These are phyloP conservation scores for Acyrthosiphon pisum DNA, from an alignment of 1,140 invertebrate species.

Conservation along the genomic window DNA sequence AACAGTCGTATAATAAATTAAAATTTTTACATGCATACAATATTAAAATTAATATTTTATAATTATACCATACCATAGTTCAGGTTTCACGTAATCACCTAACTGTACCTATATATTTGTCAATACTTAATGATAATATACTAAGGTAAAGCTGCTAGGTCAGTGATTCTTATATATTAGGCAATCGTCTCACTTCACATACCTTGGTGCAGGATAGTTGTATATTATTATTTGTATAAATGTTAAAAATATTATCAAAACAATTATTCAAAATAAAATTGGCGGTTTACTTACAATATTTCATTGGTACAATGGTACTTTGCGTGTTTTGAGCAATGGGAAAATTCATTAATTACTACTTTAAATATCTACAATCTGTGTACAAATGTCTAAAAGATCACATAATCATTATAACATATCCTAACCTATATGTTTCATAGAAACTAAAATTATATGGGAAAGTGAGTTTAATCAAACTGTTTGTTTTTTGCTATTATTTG, in stretches of 20 bases:
- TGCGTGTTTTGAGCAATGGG: background rate
- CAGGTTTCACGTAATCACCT: background rate
- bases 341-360: background rate
- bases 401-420: background rate
- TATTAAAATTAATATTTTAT: constrained; percentile 1
- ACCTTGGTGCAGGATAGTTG: background rate
- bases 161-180: background rate
- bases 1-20: background rate
- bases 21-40: background rate
- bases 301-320: background rate
- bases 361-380: background rate
- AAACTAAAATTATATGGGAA: background rate
- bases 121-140: background rate
- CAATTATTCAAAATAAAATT: background rate
- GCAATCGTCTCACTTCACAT: background rate
- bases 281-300: background rate
- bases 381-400: background rate
- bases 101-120: background rate
- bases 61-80: background rate
- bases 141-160: background rate
- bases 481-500: background rate
- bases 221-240: background rate
- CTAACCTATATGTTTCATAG: background rate
- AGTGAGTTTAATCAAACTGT: background rate
- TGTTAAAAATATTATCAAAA: background rate